Evolutionary conservation across 2,113 vertebrate genomes (phyloP).

Genomic region (Pygoscelis adeliae): DNA sequence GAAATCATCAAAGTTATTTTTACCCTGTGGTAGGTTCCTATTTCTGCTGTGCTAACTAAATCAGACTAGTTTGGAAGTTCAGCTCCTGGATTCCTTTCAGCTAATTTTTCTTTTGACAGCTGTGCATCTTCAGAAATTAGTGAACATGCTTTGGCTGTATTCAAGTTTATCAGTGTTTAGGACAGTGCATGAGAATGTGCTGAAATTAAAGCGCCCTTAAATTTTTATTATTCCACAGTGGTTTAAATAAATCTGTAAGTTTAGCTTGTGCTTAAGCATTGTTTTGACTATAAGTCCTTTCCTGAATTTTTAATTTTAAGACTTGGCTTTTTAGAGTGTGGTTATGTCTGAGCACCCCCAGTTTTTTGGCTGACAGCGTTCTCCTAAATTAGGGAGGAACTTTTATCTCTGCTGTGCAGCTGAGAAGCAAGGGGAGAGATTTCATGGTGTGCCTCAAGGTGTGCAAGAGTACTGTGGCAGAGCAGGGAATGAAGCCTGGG

Average conservation of each 20-base stretch:
- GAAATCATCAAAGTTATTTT: not conserved
- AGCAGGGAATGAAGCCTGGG: not conserved
- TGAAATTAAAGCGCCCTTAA: not conserved
- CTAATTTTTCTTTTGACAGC: not conserved
- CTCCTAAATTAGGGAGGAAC: not conserved
- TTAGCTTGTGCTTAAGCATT: not conserved
- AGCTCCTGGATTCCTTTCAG: not conserved
- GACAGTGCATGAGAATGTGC: not conserved
- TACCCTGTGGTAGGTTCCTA: not conserved
- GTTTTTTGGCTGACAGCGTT: not conserved
- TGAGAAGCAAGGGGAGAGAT: not conserved
- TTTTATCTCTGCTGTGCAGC: constrained; percentile 36
- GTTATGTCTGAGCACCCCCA: not conserved
- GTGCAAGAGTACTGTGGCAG: not conserved
- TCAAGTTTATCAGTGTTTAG: not conserved
- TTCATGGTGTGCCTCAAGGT: not conserved
- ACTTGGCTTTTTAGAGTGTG: not conserved
- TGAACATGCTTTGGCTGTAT: not conserved
- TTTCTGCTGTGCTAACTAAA: not conserved
- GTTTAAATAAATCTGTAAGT: not conserved
- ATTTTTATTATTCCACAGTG: not conserved
- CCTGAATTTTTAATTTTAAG: not conserved
- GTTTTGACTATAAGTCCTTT: not conserved
- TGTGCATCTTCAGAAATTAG: not conserved
- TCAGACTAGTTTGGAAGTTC: not conserved